Conservation (phyloP, 2,888 invertebrate genomes). For the Oligia fasciuncula region DNA sequence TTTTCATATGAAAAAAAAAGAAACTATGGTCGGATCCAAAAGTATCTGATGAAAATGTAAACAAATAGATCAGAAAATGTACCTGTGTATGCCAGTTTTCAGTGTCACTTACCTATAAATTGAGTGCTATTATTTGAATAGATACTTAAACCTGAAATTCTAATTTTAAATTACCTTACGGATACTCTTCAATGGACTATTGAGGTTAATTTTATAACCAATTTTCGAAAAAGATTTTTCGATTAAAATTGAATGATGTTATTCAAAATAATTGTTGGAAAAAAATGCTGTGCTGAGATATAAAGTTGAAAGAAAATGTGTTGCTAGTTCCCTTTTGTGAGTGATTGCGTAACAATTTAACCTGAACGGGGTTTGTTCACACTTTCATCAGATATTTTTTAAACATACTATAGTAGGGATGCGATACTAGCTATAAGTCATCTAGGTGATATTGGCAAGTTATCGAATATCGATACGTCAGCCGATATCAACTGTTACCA, state of each 20-base stretch:
- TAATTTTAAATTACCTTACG: too few relatives aligned
- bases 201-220: background rate
- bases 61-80: background rate
- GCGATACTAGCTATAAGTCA: background rate
- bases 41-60: background rate
- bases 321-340: background rate
- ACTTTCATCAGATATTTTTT: background rate
- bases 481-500: conserved; percentile 1
- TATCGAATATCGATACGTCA: conserved; percentile 28
- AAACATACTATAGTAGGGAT: background rate
- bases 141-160: too few relatives aligned
- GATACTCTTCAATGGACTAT: background rate
- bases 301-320: background rate
- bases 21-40: background rate
- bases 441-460: conserved; percentile 12
- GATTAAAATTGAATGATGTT: background rate
- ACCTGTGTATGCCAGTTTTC: too few relatives aligned
- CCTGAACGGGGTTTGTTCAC: background rate
- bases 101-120: background rate
- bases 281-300: background rate
- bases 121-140: background rate
- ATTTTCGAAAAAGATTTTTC: background rate
- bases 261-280: background rate
- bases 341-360: background rate
- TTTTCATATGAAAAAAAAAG: conserved; percentile 21